Evolutionary conservation across 2,113 vertebrate genomes (phyloP), one percentile per base, ranked within the genome.

Genomic region (Hiodon tergisus): DNA sequence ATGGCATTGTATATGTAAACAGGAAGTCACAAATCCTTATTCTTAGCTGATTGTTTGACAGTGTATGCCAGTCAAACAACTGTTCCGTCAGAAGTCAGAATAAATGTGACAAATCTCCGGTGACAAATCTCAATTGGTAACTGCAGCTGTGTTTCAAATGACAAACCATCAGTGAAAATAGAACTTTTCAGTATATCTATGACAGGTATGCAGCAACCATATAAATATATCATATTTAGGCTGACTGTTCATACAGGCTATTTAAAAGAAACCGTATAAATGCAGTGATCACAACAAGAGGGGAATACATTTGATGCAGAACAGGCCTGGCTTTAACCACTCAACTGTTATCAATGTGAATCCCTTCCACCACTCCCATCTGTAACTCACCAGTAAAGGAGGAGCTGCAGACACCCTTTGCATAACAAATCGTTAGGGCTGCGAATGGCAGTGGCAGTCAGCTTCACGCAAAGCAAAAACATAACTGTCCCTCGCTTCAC

Each of bases 101-200:
- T 55, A 61, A 51, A 52, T 72, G 58, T 31, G 48, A n/a, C 16
- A 9, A 59, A 17, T 31, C 47, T 62, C 16, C 17, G 52, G 16
- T 50, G 59, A 76, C 55, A 48, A 2, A 55, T 76, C 52, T 63
- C 51, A 10, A 47, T 63, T 54, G 52, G 10, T 1, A 3, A 52
- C 50, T 46, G 48, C 9, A 46, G 46, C 2, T 4, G n/a, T 11
- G 14, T 57, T 68, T 16, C n/a, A 4, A 48, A 6, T 31, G n/a
- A 50, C 48, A 16, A 13, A 54, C 69, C 17, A 3, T 69, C 72
- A 77, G 77, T 78, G 80, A 77, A 84, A 65, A 74, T 79, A 77
- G 78, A 48, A 69, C 54, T 75, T 78, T 57, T 76, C 62, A 78
- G n/a, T 58, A 67, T 62, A 59, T 69, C 53, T 13, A 74, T 71